Conservation (phyloP, 2,888 invertebrate species). For the Tetragonisca angustula region DNA sequence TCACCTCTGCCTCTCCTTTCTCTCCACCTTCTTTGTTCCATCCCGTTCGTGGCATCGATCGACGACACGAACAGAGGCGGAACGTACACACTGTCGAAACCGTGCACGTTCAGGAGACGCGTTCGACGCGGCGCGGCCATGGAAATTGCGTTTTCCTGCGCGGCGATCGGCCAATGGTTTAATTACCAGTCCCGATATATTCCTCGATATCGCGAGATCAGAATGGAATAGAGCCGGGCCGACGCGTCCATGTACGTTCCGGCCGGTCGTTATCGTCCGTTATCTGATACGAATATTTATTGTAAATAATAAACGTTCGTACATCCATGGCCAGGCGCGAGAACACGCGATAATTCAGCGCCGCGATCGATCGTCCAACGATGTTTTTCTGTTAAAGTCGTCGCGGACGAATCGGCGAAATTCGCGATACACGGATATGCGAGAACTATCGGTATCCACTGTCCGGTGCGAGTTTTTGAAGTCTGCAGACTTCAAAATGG, state of each 20-base stretch:
- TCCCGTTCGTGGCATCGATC: slow-evolving; percentile 33
- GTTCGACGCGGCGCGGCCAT: slow-evolving; percentile 32
- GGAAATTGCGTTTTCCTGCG: slow-evolving; percentile 53
- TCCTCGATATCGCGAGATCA: slow-evolving; percentile 48
- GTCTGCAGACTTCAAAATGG: too few species aligned
- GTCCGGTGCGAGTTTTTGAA: too few species aligned
- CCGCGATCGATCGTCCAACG: background rate
- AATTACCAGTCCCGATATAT: slow-evolving; percentile 55
- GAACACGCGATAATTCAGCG: slow-evolving; percentile 9
- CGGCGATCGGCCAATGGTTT: slow-evolving; percentile 46
- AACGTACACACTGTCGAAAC: background rate
- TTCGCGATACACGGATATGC: too few species aligned
- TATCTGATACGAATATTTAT: slow-evolving; percentile 46
- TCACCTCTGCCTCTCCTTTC: slow-evolving; percentile 19
- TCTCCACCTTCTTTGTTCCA: slow-evolving; percentile 27
- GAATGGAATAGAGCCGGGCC: slow-evolving; percentile 42
- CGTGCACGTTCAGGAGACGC: slow-evolving; percentile 21
- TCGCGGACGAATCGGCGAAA: too few species aligned
- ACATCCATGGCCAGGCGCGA: background rate
- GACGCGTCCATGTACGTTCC: slow-evolving; percentile 28
- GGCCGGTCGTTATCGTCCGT: slow-evolving; percentile 48
- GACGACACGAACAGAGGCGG: slow-evolving; percentile 21
- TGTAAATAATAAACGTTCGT: slow-evolving; percentile 51
- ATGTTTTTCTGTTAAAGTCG: background rate
- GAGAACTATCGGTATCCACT: too few species aligned